A percentile compares a stretch with the other conserved stretches of the same genome.
These are phyloP conservation scores for Asarcornis scutulata DNA, from an alignment of 2,113 vertebrate genomes.

Conservation along the genomic window DNA sequence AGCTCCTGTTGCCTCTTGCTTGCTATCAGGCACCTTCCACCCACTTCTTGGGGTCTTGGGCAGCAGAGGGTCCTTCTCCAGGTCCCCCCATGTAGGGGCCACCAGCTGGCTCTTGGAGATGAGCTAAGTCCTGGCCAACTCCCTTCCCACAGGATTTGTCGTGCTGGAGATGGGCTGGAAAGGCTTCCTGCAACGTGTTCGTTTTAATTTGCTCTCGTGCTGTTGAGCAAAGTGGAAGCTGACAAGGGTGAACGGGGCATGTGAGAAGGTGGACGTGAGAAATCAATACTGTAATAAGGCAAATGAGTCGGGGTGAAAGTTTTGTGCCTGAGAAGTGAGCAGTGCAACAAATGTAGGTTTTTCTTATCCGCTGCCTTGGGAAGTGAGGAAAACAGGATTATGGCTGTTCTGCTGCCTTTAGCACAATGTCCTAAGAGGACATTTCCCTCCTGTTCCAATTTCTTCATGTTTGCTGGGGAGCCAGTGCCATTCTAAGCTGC, in stretches of 20 bases:
- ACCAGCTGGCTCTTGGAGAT: neutral
- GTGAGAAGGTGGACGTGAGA: neutral
- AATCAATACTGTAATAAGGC: neutral
- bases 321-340: neutral
- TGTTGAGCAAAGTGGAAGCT: neutral
- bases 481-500: neutral
- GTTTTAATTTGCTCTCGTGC: fast-evolving
- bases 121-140: neutral
- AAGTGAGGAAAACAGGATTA: constrained; percentile 28
- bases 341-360: neutral
- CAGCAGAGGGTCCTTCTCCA: neutral
- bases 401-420: constrained; percentile 34
- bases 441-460: neutral
- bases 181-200: neutral
- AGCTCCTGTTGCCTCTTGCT: neutral
- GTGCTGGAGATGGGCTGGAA: neutral
- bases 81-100: neutral
- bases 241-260: neutral
- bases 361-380: neutral
- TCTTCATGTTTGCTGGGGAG: neutral
- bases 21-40: neutral
- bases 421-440: neutral
- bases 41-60: neutral
- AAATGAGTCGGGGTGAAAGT: neutral
- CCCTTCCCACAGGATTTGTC: neutral